These are phyloP conservation scores for Clarias platycephalus DNA, from an alignment of 2,797 vertebrate species.

Conservation along the genomic window DNA sequence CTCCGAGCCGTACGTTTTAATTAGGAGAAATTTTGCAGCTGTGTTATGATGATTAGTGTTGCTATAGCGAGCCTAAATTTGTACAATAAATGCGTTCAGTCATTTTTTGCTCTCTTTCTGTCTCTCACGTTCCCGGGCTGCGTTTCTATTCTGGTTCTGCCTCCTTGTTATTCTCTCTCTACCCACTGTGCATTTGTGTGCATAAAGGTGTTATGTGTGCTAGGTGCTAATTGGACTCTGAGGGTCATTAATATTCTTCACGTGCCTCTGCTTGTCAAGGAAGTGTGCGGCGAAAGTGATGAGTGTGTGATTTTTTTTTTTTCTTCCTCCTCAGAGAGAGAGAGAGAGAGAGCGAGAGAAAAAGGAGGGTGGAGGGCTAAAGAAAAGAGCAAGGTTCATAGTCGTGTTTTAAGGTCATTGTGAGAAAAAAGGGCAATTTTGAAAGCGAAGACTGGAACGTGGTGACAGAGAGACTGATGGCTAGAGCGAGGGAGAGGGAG, in stretches of 20 bases:
- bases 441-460: slow-evolving; percentile 50
- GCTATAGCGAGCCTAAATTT: slow-evolving; percentile 1
- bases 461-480: slow-evolving; percentile 42
- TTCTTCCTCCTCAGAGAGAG: slow-evolving; percentile 57
- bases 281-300: slow-evolving; percentile 76
- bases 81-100: background rate
- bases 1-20: slow-evolving; percentile 6
- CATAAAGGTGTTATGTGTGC: slow-evolving; percentile 77
- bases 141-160: slow-evolving; percentile 49
- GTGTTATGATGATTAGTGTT: slow-evolving; percentile 26
- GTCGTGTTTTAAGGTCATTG: slow-evolving; percentile 49
- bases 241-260: slow-evolving; percentile 82
- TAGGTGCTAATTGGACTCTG: slow-evolving; percentile 80
- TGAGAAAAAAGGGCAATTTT: slow-evolving; percentile 31
- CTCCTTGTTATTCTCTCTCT: slow-evolving; percentile 19
- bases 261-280: slow-evolving; percentile 72
- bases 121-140: background rate
- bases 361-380: slow-evolving; percentile 44
- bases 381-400: slow-evolving; percentile 49
- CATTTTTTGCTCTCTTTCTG: background rate
- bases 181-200: slow-evolving; percentile 51
- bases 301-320: slow-evolving; percentile 79
- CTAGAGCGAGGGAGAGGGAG: slow-evolving; percentile 24
- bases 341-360: slow-evolving; percentile 52
- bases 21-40: slow-evolving; percentile 14